Evolutionary conservation across 1,140 invertebrate species (phyloP).

Genomic region (Ridgeia piscesae): DNA sequence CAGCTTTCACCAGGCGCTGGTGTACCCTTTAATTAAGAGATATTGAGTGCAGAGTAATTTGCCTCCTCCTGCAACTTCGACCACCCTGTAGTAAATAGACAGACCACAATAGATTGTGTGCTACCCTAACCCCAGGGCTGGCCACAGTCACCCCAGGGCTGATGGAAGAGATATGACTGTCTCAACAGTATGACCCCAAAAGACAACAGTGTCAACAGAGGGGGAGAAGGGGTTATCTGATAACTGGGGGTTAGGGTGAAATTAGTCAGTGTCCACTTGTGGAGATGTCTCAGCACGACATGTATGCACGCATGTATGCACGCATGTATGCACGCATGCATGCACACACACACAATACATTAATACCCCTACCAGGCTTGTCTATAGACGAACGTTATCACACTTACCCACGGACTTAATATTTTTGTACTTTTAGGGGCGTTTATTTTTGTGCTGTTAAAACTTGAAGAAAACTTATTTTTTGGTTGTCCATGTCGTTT

Average conservation of each 20-base stretch:
- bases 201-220: background rate
- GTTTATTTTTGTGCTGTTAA: too few species aligned
- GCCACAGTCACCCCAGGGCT: background rate
- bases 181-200: background rate
- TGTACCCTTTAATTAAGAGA: background rate
- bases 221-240: background rate
- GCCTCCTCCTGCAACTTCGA: background rate
- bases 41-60: conserved; percentile 1
- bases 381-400: too few species aligned
- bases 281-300: background rate
- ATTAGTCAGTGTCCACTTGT: background rate
- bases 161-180: background rate
- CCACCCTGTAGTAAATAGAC: background rate
- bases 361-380: too few species aligned
- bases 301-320: background rate
- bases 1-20: background rate
- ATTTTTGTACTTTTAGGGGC: too few species aligned
- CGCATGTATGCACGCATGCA: background rate
- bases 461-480: too few species aligned
- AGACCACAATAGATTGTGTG: background rate
- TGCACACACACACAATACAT: background rate
- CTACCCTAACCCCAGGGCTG: background rate
- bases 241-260: conserved; percentile 25
- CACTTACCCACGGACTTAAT: too few species aligned
- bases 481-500: too few species aligned